These are phyloP conservation scores for Orthonevra nobilis DNA, from an alignment of 2,888 invertebrate genomes.

Conservation along the genomic window DNA sequence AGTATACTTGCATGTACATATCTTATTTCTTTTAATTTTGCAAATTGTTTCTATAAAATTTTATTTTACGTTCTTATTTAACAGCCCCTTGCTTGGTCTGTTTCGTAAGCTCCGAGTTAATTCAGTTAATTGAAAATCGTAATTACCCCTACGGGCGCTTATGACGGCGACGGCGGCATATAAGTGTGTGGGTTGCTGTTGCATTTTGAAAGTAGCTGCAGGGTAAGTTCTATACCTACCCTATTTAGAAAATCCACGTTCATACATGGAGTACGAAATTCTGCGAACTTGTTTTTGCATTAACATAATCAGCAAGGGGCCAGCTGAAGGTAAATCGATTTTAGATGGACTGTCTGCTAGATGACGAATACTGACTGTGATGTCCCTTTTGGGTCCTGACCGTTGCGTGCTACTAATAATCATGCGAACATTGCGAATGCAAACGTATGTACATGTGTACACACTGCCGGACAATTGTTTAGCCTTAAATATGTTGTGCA, in stretches of 20 bases:
- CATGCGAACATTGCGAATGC: too few relatives aligned
- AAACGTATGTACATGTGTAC: too few relatives aligned
- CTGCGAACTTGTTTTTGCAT: constrained; percentile 24
- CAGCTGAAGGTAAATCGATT: not conserved
- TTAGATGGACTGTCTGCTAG: constrained; percentile 3
- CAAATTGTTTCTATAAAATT: constrained; percentile 55
- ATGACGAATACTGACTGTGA: constrained; percentile 17
- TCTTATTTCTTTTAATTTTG: too few relatives aligned
- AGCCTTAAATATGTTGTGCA: too few relatives aligned
- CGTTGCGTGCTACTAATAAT: too few relatives aligned
- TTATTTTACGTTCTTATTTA: constrained; percentile 16
- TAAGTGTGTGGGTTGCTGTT: constrained; percentile 8
- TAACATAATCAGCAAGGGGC: constrained; percentile 39
- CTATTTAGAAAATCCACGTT: constrained; percentile 18
- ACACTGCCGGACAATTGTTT: too few relatives aligned
- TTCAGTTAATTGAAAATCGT: constrained; percentile 79
- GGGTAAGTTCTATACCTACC: constrained; percentile 8
- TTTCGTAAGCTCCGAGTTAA: constrained; percentile 72
- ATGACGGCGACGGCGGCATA: constrained; percentile 2
- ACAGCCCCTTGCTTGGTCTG: not conserved
- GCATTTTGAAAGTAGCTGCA: constrained; percentile 10
- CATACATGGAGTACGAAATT: constrained; percentile 8
- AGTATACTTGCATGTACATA: constrained; percentile 40
- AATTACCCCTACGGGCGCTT: constrained; percentile 76
- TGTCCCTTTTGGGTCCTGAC: too few relatives aligned